Evolutionary conservation across 2,888 invertebrate species (phyloP), one percentile per base, ranked within the genome.

Genomic region (Adelognathus sp.): DNA sequence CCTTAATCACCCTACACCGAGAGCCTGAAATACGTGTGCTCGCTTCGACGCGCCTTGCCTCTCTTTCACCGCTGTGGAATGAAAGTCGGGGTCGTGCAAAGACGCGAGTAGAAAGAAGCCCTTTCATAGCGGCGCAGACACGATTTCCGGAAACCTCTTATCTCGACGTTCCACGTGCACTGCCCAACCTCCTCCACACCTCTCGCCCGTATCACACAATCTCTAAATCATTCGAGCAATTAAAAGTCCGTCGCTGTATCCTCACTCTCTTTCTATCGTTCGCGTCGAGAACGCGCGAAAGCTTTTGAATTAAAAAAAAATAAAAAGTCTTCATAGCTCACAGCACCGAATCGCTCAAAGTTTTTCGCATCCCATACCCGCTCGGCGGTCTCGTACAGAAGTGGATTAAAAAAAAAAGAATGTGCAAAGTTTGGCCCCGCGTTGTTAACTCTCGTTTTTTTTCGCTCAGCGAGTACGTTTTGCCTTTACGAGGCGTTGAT

Each of bases 221-320:
- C 80, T 66, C 80, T 78, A 78, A 81, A 81, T 80, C 82, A 79
- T 79, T 79, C 76, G 83, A 58, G 88, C 86, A 89, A 89, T 89
- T 89, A 89, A 89, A 89, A 89, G 89, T 89, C 86, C 76, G 84
- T 84, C 83, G 83, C 61, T 76, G n/a, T n/a, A n/a, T n/a, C 70
- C 50, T 39, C 33, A 63, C 46, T 21, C 63, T 71, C 24, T 36
- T 31, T 76, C 64, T 54, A 46, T 54, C 61, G 67, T 52, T 52
- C 52, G 54, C 63, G 72, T 70, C 54, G 39, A 14, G 52, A 66
- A n/a, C n/a, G 33, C 52, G 36, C 18, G 50, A 50, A 50, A 52
- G 54, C 58, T 36, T n/a, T n/a, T n/a, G n/a, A n/a, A n/a, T n/a
- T n/a, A n/a, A n/a, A n/a, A n/a, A n/a, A n/a, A 63, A 58, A 66